Base-by-base conservation (phyloP, 2,888 invertebrate species). In the Thymelicus acteon region DNA sequence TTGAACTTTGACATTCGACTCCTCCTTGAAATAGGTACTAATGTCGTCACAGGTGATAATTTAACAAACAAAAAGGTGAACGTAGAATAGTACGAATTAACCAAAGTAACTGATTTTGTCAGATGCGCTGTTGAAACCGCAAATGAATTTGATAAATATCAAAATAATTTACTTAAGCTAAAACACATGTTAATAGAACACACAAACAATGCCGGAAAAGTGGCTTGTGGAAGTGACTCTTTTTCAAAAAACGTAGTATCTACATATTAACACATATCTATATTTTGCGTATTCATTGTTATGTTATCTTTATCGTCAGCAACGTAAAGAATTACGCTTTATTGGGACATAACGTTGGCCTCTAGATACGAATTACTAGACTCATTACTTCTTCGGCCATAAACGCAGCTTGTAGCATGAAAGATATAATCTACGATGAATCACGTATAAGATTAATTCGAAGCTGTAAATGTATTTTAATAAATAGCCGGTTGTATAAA, bases 391-490 rank as follows among this genome's bases (percentile, higher is more conserved):
- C 37, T 19, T 60, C 40, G 40, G n/a, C 19, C 12, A 19, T 40
- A 40, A 39, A 44, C 54, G 54, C 54, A 54, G 54, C 54, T 24
- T 54, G 15, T 40, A 60, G 10, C 6, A 40, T 19, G 15, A 19
- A 40, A 40, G 60, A 60, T 40, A 39, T 15, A 60, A 60, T 60
- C 60, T 60, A 60, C 8, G 40, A 44, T 40, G 54, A 19, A 40
- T 60, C 60, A 60, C 40, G 12, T 40, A 12, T 40, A 39, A 44
- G 10, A 40, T 39, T 40, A 60, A 60, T 40, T 15, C 44, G 12
- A 54, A 8, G 54, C 54, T 24, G 54, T 10, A 54, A 24, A 54
- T 54, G 24, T 54, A 54, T 54, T 54, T 54, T 24, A 54, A 54
- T 54, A 54, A 54, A 54, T 24, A 24, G 54, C 54, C 24, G 54